A percentile compares a stretch with the other conserved stretches of the same genome.
Evolutionary conservation across 1,140 invertebrate genomes (phyloP).

Genomic region (Leptinotarsa defecta): DNA sequence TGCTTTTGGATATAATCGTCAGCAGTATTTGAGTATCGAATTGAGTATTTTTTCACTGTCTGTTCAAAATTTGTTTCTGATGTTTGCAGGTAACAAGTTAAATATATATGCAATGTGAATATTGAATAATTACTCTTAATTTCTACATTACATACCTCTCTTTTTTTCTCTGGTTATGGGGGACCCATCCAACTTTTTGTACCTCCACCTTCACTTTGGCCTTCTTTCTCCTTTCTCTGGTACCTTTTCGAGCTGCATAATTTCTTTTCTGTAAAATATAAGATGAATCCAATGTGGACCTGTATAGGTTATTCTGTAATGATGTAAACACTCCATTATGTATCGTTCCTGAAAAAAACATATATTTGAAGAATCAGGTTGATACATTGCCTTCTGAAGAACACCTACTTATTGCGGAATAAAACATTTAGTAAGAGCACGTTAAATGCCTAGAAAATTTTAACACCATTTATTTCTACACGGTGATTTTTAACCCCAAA

Average conservation of each 20-base stretch:
- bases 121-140: no score
- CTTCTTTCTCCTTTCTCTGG: constrained; percentile 72
- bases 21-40: no score
- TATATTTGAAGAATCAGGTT: neutral
- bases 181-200: constrained; percentile 69
- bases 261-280: constrained; percentile 29
- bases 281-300: constrained; percentile 10
- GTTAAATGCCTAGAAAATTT: neutral
- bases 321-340: neutral
- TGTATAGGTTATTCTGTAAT: constrained; percentile 10
- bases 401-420: neutral
- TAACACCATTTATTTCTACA: no score
- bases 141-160: constrained; percentile 49
- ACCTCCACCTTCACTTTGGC: constrained; percentile 70
- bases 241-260: constrained; percentile 77
- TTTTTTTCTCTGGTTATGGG: constrained; percentile 64
- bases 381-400: neutral
- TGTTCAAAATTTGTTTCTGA: no score
- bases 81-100: no score
- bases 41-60: no score
- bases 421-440: neutral
- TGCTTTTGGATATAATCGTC: no score
- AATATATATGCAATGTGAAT: no score
- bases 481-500: neutral
- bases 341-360: constrained; percentile 5